Percentiles rank a stretch among this genome's conserved stretches.
These are phyloP conservation scores for Cnemophilus loriae DNA, from an alignment of 2,113 vertebrate genomes.

Conservation along the genomic window DNA sequence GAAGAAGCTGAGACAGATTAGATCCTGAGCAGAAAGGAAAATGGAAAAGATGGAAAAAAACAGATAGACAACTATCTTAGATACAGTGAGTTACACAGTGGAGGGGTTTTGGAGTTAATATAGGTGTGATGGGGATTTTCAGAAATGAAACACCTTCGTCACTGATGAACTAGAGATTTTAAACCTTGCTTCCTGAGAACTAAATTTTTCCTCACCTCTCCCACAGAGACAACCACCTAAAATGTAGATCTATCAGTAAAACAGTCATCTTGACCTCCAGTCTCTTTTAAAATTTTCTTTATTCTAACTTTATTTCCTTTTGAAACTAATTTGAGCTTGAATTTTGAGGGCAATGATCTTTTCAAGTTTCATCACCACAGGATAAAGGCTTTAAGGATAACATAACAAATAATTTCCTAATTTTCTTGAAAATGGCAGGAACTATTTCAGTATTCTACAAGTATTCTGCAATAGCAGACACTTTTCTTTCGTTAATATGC, in stretches of 20 bases:
- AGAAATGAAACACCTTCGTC: neutral
- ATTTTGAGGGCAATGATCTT: neutral
- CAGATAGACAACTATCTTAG: neutral
- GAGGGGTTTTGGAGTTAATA: neutral
- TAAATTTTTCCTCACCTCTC: neutral
- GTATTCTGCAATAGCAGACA: neutral
- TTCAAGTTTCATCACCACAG: neutral
- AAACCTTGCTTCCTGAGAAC: neutral
- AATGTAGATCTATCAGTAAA: neutral
- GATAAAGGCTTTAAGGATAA: neutral
- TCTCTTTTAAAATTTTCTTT: neutral
- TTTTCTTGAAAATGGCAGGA: neutral
- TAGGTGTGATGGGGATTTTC: neutral
- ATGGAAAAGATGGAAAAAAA: neutral
- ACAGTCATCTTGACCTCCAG: neutral
- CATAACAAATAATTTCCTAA: neutral
- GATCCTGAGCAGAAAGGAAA: neutral
- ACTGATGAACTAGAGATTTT: neutral
- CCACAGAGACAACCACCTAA: neutral
- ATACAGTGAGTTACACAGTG: fast-evolving
- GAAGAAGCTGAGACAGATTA: neutral
- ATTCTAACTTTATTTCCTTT: neutral
- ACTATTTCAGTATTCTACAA: neutral
- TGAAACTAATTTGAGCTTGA: neutral
- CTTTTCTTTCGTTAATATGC: neutral